These are phyloP conservation scores for Auanema sp. DNA, from an alignment of 2,888 invertebrate species.

Conservation along the genomic window DNA sequence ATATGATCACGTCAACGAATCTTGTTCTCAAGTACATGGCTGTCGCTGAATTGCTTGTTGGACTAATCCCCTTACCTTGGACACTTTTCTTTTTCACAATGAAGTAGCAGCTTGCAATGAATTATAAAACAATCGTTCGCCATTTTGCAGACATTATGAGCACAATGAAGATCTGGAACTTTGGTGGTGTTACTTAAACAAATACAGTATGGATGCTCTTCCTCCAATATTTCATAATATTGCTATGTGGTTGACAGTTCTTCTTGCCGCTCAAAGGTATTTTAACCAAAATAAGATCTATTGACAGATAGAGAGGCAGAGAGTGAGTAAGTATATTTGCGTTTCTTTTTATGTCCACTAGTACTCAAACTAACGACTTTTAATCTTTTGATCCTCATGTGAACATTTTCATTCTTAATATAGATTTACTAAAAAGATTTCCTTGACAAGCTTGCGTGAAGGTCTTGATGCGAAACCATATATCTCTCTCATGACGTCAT, in stretches of 20 bases:
- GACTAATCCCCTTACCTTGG: constrained; percentile 86
- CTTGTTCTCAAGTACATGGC: constrained; percentile 77
- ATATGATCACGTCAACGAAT: constrained; percentile 73
- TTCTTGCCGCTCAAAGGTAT: constrained; percentile 81
- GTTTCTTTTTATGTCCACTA: no score
- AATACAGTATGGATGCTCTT: constrained; percentile 63
- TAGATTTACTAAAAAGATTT: no score
- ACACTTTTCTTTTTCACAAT: constrained; percentile 70
- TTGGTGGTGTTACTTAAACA: constrained; percentile 63
- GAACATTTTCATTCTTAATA: background rate
- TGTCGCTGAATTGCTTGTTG: constrained; percentile 88
- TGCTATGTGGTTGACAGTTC: constrained; percentile 89
- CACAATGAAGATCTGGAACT: constrained; percentile 36
- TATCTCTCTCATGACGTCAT: no score
- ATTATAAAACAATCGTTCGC: background rate
- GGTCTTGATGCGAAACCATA: no score
- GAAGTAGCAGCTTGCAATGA: constrained; percentile 26
- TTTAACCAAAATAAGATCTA: no score
- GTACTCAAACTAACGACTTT: no score
- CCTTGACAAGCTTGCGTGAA: no score
- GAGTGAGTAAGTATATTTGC: no score
- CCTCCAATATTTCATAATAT: constrained; percentile 86
- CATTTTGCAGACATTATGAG: constrained; percentile 47
- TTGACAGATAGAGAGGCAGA: no score
- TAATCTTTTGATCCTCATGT: background rate